phyloP scores from a whole-genome alignment of 2,113 vertebrate genomes.

The Tragelaphus scriptus region DNA sequence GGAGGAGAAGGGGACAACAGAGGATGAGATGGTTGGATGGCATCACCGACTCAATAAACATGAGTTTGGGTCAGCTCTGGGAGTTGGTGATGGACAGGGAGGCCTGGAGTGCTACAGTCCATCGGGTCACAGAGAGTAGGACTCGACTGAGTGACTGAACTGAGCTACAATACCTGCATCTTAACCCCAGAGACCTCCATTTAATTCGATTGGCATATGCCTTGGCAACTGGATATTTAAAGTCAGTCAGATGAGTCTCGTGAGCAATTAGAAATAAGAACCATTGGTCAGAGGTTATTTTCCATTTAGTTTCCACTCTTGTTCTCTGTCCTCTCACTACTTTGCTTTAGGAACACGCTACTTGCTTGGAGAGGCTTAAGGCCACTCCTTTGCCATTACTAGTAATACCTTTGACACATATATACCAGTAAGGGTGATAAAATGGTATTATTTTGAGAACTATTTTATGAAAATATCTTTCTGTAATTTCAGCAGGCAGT shows the following conservation, averaged over 20 bases:
- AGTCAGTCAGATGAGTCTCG: background rate
- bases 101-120: background rate
- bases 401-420: background rate
- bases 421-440: background rate
- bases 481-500: background rate
- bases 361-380: background rate
- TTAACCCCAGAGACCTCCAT: background rate
- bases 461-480: background rate
- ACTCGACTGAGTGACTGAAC: background rate
- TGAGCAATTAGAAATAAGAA: background rate
- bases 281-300: background rate
- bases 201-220: background rate
- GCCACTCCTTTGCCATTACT: background rate
- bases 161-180: rapidly evolving
- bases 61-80: background rate
- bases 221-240: background rate
- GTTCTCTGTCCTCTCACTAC: background rate
- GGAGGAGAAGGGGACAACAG: background rate
- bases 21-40: background rate
- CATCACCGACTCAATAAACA: rapidly evolving
- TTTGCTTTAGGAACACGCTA: background rate
- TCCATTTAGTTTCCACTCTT: background rate
- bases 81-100: background rate
- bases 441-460: background rate
- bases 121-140: rapidly evolving